Percentiles rank a stretch among this genome's conserved stretches.
phyloP scores from a whole-genome alignment of 2,797 vertebrate genomes.

The Hypotaenidia okinawae region DNA sequence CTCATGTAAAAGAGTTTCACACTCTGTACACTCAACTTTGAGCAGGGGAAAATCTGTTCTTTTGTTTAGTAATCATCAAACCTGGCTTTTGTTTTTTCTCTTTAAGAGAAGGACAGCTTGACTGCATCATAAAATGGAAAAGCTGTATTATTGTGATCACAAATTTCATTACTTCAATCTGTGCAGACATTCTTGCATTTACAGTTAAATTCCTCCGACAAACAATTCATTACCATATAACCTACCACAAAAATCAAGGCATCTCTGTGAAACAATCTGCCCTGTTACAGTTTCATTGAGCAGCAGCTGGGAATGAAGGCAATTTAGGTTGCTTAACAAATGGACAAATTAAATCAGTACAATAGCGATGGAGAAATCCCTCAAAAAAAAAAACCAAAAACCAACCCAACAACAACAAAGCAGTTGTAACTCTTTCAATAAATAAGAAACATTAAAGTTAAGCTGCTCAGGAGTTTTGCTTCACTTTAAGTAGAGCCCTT shows the following conservation, averaged over 20 bases:
- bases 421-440: neutral
- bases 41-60: neutral
- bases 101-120: neutral
- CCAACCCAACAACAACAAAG: neutral
- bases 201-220: neutral
- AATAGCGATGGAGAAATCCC: neutral
- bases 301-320: neutral
- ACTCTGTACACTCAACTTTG: neutral
- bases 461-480: neutral
- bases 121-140: neutral
- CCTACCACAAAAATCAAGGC: neutral
- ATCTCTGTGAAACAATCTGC: neutral
- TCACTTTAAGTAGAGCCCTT: neutral
- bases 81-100: neutral
- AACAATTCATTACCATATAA: neutral
- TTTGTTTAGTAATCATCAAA: neutral
- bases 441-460: neutral
- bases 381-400: neutral
- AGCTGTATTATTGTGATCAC: neutral
- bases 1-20: neutral
- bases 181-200: neutral
- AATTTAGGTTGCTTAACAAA: neutral
- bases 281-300: neutral
- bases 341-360: neutral
- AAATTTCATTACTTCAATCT: slow-evolving; percentile 17